Conservation (phyloP, 2,888 invertebrate genomes). For the Phyto melanocephala region DNA sequence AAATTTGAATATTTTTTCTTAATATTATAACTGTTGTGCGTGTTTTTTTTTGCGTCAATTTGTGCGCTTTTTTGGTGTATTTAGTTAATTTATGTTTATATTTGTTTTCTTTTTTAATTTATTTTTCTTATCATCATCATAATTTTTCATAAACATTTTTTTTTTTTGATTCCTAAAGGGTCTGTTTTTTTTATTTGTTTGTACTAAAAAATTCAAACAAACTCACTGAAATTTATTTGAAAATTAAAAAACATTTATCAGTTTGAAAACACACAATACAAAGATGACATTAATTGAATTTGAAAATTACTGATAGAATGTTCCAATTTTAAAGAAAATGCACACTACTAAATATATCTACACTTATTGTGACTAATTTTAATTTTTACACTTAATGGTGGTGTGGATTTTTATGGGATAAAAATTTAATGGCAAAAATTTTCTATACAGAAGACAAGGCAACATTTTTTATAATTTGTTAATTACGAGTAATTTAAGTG, state of each 20-base stretch:
- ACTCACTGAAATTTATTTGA: neutral
- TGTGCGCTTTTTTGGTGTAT: neutral
- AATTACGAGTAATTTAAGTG: neutral
- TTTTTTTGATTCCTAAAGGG: conserved; percentile 29
- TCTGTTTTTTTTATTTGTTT: conserved; percentile 38
- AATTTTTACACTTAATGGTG: conserved; percentile 20
- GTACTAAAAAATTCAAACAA: conserved; percentile 32
- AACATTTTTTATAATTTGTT: neutral
- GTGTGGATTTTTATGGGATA: conserved; percentile 29
- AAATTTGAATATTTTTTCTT: neutral
- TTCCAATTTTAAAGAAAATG: neutral
- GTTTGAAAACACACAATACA: conserved; percentile 1
- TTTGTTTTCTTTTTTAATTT: conserved; percentile 4
- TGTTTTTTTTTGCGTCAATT: neutral
- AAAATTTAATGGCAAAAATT: neutral
- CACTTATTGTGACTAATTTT: conserved; percentile 51
- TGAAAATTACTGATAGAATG: neutral
- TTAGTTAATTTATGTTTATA: neutral
- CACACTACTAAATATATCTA: conserved; percentile 28
- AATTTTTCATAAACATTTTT: conserved; percentile 28
- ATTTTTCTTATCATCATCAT: conserved; percentile 28
- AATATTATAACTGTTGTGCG: conserved; percentile 4
- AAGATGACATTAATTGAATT: conserved; percentile 11
- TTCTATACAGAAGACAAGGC: neutral
- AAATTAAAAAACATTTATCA: conserved; percentile 9